phyloP scores from a whole-genome alignment of 2,888 invertebrate genomes.

The Agriopis marginaria region DNA sequence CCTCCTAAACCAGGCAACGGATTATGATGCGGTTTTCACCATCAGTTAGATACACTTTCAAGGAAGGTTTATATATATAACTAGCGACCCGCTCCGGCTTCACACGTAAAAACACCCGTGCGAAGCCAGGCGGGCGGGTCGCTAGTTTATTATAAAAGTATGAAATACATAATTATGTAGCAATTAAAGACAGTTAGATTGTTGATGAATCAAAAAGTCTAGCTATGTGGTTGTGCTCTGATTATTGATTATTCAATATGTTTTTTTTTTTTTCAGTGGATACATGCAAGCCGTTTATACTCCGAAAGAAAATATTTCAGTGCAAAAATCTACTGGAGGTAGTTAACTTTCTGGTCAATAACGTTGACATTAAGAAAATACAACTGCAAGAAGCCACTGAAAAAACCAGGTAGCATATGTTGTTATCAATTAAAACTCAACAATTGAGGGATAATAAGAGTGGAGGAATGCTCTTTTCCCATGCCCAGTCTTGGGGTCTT shows the following conservation, averaged over 20 bases:
- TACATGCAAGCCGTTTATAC: slow-evolving; percentile 72
- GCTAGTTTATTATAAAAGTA: no score
- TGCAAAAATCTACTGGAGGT: slow-evolving; percentile 75
- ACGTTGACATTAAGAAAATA: slow-evolving; percentile 71
- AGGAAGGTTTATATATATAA: no score
- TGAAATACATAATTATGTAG: neutral
- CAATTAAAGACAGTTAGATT: neutral
- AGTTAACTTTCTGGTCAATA: slow-evolving; percentile 68
- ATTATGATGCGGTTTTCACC: no score
- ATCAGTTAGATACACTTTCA: no score
- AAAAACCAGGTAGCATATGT: slow-evolving; percentile 58
- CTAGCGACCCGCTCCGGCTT: no score
- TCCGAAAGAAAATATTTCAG: slow-evolving; percentile 73
- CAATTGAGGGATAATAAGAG: no score
- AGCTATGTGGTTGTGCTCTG: neutral
- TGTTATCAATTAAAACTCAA: no score
- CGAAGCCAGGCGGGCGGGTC: no score
- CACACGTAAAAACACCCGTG: no score
- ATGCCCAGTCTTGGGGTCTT: no score
- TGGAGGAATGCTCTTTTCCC: no score
- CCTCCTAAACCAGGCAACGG: no score
- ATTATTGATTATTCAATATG: neutral
- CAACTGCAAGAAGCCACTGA: slow-evolving; percentile 57
- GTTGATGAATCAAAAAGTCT: neutral
- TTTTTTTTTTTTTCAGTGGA: slow-evolving; percentile 69